These are phyloP conservation scores for Calyptommatus sinebrachiatus DNA, from an alignment of 2,113 vertebrate genomes.

Conservation along the genomic window DNA sequence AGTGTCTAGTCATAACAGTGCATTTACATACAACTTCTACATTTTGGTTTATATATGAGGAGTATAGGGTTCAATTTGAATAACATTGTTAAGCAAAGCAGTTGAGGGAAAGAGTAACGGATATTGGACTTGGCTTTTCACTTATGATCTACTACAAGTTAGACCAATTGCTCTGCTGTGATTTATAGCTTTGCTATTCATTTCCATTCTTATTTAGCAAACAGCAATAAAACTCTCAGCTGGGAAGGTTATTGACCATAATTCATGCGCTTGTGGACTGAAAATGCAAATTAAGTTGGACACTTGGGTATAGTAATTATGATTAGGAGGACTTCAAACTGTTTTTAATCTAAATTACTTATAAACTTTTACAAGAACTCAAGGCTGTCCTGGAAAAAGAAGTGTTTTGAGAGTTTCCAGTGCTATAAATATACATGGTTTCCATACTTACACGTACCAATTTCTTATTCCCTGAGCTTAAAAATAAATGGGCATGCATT, in stretches of 20 bases:
- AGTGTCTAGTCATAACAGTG: not conserved
- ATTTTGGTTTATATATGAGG: not conserved
- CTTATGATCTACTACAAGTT: constrained; percentile 25
- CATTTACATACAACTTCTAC: not conserved
- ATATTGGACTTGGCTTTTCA: constrained; percentile 12
- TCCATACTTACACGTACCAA: not conserved
- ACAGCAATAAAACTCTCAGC: constrained; percentile 40
- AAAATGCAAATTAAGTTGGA: constrained; percentile 43
- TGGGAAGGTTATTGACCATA: constrained; percentile 54
- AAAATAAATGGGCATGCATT: not conserved
- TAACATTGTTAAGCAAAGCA: constrained; percentile 24
- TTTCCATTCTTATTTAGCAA: constrained; percentile 45
- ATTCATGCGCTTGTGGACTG: constrained; percentile 48
- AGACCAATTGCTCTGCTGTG: constrained; percentile 35
- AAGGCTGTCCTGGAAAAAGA: constrained; percentile 1
- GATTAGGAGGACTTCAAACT: constrained; percentile 20
- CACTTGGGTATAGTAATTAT: not conserved
- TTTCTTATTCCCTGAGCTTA: not conserved
- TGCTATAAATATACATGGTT: not conserved
- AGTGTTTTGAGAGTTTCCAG: not conserved
- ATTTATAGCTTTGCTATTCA: constrained; percentile 49
- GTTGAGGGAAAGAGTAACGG: constrained; percentile 37
- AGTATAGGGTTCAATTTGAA: not conserved
- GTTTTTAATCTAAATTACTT: constrained; percentile 31
- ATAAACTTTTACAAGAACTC: constrained; percentile 30